These are phyloP conservation scores for Scaptomyza flava DNA, from an alignment of 2,888 invertebrate species.

Conservation along the genomic window DNA sequence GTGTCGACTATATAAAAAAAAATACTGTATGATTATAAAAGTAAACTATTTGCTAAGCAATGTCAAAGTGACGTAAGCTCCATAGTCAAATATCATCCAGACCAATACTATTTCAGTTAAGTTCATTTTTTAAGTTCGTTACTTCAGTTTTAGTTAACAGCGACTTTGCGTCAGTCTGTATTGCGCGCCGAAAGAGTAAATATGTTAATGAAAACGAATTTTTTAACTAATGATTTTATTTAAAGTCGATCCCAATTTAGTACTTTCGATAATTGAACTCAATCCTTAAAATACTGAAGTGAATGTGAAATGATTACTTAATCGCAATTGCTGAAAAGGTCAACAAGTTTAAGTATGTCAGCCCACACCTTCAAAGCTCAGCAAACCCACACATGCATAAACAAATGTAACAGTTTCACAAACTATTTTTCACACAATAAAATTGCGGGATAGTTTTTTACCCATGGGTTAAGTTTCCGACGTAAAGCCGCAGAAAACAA, in stretches of 20 bases:
- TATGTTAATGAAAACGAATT: too few relatives aligned
- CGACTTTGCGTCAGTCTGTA: too few relatives aligned
- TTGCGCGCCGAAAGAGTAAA: too few relatives aligned
- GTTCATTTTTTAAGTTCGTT: too few relatives aligned
- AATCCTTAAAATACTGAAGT: constrained; percentile 9
- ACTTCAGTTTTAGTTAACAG: too few relatives aligned
- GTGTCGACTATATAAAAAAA: not conserved
- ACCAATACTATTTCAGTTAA: too few relatives aligned
- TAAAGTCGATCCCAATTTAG: not conserved
- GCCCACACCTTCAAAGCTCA: not conserved
- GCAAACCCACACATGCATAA: not conserved
- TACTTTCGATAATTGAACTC: not conserved
- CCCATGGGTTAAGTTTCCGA: constrained; percentile 54
- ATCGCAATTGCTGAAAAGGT: constrained; percentile 48
- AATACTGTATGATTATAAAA: not conserved
- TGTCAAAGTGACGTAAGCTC: too few relatives aligned
- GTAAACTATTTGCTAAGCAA: not conserved
- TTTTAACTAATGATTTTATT: not conserved
- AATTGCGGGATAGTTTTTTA: constrained; percentile 58
- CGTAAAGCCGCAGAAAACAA: constrained; percentile 45
- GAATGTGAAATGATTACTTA: constrained; percentile 8
- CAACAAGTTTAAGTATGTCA: constrained; percentile 39
- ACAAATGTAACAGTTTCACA: constrained; percentile 5
- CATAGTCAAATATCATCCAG: too few relatives aligned
- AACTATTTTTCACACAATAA: constrained; percentile 59